Base-by-base conservation (phyloP, 2,113 vertebrate species). In the Myodes glareolus region DNA sequence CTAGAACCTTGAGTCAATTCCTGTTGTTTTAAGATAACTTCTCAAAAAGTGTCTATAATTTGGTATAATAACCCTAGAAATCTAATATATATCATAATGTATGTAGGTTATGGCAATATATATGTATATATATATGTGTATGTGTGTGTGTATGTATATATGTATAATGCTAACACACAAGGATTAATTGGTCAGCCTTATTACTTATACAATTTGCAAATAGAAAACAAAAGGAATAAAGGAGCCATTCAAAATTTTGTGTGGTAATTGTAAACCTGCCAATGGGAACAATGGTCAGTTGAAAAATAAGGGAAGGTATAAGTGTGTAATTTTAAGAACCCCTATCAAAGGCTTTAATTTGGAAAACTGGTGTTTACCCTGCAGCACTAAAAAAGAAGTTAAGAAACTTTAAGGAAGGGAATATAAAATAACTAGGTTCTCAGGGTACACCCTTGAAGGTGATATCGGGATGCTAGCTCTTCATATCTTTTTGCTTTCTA, bases 401-500 rank as follows among this genome's bases (percentile, higher is more conserved):
- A 31, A 10, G 55, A 5, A 47, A 12, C 25, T 12, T 76, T 50
- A 52, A 65, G 33, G 3, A 50, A 25, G 9, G 14, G 1, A 42
- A 33, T 50, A 45, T 31, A 21, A 75, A 55, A 14, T 52, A 45
- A 27, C 11, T 65, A 29, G 29, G 33, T 84, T 33, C 17, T 10
- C 78, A 27, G 0, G 0, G 2, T 2, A 67, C 14, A 36, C 4
- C 4, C 13, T 52, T 78, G 42, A 29, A 55, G 16, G 5, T 17
- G 36, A 52, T 13, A 55, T 2, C 12, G 9, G 75, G 27, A 67
- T 90, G 16, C 58, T 63, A 23, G 2, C 23, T 45, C 42, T 14
- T 45, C 42, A 76, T 76, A 76, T 29, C 5, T 29, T 5, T 50
- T 50, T 67, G 8, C 13, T 65, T 78, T 14, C 23, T 19, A 14